phyloP scores from a whole-genome alignment of 1,140 invertebrate genomes.

The Trypoxylus dichotomus region DNA sequence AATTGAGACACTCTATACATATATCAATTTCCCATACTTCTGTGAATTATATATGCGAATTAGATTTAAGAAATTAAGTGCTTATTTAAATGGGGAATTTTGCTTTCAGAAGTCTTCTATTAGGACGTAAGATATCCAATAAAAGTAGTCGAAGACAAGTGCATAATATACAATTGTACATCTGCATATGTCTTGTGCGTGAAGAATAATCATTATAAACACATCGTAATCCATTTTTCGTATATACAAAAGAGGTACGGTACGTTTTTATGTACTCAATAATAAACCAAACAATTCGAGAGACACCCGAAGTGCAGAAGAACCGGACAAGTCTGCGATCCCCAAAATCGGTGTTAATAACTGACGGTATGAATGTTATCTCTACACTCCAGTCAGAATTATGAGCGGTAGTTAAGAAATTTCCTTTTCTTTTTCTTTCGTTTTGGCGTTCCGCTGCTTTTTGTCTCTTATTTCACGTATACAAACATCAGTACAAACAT shows the following conservation, averaged over 20 bases:
- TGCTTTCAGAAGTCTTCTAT: no score
- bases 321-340: neutral
- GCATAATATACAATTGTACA: no score
- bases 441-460: neutral
- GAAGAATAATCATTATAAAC: neutral
- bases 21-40: no score
- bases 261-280: neutral
- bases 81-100: no score
- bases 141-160: no score
- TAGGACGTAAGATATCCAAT: no score
- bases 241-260: neutral
- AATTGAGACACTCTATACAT: no score
- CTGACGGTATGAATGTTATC: conserved; percentile 16
- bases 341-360: conserved; percentile 19
- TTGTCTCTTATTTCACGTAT: neutral
- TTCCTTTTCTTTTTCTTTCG: neutral
- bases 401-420: conserved; percentile 19
- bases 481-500: neutral
- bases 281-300: neutral
- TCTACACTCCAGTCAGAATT: neutral
- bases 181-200: neutral
- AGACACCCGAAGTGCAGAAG: neutral
- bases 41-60: no score
- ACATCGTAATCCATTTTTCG: neutral
- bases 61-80: no score